Percentiles rank a stretch among this genome's conserved stretches.
phyloP scores from a whole-genome alignment of 2,888 invertebrate genomes.

The Hipparchia semele region DNA sequence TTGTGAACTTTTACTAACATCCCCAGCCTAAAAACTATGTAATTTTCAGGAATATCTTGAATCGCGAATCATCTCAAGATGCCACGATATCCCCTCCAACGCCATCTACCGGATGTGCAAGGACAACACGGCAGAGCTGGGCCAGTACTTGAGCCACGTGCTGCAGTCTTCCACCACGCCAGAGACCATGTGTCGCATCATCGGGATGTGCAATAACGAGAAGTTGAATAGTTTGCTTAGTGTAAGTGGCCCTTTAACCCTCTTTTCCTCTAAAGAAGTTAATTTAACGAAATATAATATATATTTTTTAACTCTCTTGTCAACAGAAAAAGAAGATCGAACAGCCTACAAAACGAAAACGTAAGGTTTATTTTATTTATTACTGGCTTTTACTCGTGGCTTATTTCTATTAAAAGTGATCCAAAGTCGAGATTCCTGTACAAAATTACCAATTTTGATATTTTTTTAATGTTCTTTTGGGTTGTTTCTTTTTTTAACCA shows the following conservation, averaged over 20 bases:
- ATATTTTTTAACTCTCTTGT: conserved; percentile 29
- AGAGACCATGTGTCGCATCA: conserved; percentile 91
- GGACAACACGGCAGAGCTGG: conserved; percentile 80
- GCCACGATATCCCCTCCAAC: conserved; percentile 88
- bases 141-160: conserved; percentile 91
- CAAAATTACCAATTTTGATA: too few relatives aligned
- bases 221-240: conserved; percentile 85
- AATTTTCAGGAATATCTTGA: conserved; percentile 87
- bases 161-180: conserved; percentile 93
- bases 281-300: background rate
- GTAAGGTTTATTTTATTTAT: conserved; percentile 2
- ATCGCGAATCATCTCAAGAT: conserved; percentile 91
- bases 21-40: too few relatives aligned
- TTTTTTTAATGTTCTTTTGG: too few relatives aligned
- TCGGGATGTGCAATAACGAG: conserved; percentile 92
- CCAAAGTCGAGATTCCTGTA: too few relatives aligned
- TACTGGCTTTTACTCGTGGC: too few relatives aligned
- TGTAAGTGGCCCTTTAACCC: conserved; percentile 53
- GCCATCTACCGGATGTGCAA: conserved; percentile 87
- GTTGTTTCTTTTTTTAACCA: too few relatives aligned
- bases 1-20: too few relatives aligned
- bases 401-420: too few relatives aligned
- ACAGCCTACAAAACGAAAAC: conserved; percentile 49
- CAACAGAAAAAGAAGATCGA: conserved; percentile 54
- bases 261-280: too few relatives aligned